Evolutionary conservation across 2,888 invertebrate genomes (phyloP).

Genomic region (Tiliacea aurago): DNA sequence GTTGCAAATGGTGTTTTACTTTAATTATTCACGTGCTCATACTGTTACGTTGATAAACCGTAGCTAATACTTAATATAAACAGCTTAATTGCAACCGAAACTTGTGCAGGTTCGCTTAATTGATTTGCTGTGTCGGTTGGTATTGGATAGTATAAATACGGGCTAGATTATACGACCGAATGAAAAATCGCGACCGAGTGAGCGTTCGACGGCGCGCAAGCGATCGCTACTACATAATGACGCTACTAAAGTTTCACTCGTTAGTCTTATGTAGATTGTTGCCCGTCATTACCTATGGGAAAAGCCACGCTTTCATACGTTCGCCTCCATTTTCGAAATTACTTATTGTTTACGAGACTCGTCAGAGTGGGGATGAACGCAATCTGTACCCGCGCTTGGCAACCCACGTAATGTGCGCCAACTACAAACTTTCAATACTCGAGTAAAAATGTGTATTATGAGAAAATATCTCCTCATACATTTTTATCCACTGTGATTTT

Average conservation of each 20-base stretch:
- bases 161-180: conserved; percentile 65
- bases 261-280: conserved; percentile 77
- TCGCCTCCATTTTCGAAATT: conserved; percentile 78
- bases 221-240: conserved; percentile 76
- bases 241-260: conserved; percentile 77
- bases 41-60: conserved; percentile 57
- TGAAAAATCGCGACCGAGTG: conserved; percentile 73
- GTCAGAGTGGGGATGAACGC: conserved; percentile 68
- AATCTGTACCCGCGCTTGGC: conserved; percentile 67
- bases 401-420: conserved; percentile 48
- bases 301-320: conserved; percentile 73
- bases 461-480: conserved; percentile 35
- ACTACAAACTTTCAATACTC: conserved; percentile 58
- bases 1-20: conserved; percentile 55
- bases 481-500: conserved; percentile 55
- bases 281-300: conserved; percentile 78
- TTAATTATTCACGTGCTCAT: conserved; percentile 58
- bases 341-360: conserved; percentile 77
- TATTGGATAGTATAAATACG: conserved; percentile 71
- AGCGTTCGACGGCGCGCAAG: conserved; percentile 69
- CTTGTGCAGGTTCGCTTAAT: conserved; percentile 77
- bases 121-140: conserved; percentile 75
- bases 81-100: conserved; percentile 78
- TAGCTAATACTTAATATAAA: conserved; percentile 76
- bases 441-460: conserved; percentile 51